Evolutionary conservation across 2,888 invertebrate species (phyloP).

Genomic region (Cryptocephalus primarius): DNA sequence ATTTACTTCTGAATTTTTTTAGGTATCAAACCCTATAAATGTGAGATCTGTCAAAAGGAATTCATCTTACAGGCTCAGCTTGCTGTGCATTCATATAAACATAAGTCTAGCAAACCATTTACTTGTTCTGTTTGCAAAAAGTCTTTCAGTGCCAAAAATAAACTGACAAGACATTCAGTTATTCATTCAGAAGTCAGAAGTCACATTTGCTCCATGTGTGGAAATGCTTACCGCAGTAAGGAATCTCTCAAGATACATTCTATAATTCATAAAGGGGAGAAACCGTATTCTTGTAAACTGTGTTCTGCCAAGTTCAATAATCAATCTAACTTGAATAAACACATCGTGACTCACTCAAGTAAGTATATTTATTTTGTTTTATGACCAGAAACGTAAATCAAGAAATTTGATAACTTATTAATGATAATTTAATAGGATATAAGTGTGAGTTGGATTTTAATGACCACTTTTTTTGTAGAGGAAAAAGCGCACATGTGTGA

Average conservation of each 20-base stretch:
- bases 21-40: slow-evolving; percentile 40
- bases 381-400: background rate
- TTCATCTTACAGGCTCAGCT: slow-evolving; percentile 63
- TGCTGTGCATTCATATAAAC: slow-evolving; percentile 60
- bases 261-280: slow-evolving; percentile 50
- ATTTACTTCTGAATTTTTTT: slow-evolving; percentile 3
- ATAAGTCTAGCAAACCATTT: slow-evolving; percentile 50
- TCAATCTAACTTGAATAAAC: slow-evolving; percentile 58
- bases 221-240: slow-evolving; percentile 48
- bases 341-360: slow-evolving; percentile 49
- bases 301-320: slow-evolving; percentile 51
- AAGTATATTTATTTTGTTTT: slow-evolving; percentile 14
- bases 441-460: background rate
- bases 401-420: background rate
- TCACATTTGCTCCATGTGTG: slow-evolving; percentile 49
- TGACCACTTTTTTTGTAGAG: slow-evolving; percentile 28
- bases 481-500: slow-evolving; percentile 46
- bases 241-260: slow-evolving; percentile 49
- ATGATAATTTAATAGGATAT: background rate
- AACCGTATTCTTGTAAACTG: slow-evolving; percentile 48
- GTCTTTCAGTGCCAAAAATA: slow-evolving; percentile 56
- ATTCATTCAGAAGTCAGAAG: slow-evolving; percentile 45
- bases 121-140: slow-evolving; percentile 54
- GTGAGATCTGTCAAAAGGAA: slow-evolving; percentile 44
- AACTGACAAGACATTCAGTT: slow-evolving; percentile 59